These are phyloP conservation scores for Tor tambroides DNA, from an alignment of 2,113 vertebrate genomes.

Conservation along the genomic window DNA sequence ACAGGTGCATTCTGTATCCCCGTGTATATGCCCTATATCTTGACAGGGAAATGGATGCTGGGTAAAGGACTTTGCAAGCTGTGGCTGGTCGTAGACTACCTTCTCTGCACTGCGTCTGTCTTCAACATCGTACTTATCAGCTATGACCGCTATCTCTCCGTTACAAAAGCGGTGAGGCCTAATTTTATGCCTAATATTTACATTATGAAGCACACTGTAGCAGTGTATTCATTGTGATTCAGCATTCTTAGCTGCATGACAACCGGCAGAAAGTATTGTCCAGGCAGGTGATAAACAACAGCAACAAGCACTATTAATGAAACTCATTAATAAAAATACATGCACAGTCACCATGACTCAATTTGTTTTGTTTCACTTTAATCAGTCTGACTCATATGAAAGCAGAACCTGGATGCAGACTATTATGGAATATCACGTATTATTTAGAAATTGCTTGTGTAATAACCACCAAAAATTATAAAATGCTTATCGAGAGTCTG, in stretches of 20 bases:
- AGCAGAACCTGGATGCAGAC: background rate
- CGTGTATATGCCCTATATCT: constrained; percentile 83
- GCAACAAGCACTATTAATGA: background rate
- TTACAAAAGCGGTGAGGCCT: constrained; percentile 87
- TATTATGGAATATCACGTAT: background rate
- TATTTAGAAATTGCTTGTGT: background rate
- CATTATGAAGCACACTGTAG: background rate
- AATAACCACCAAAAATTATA: background rate
- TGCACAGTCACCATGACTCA: background rate
- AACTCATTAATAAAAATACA: background rate
- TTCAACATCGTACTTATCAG: constrained; percentile 92
- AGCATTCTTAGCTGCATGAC: background rate
- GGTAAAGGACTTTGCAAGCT: constrained; percentile 79
- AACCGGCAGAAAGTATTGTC: background rate
- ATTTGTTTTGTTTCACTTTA: background rate
- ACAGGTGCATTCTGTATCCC: constrained; percentile 85
- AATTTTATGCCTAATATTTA: background rate
- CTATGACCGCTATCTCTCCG: constrained; percentile 89
- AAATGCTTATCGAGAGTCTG: background rate
- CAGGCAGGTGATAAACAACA: background rate
- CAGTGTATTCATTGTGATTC: background rate
- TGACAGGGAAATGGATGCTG: constrained; percentile 78
- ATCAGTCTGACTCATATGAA: background rate
- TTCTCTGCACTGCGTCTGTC: constrained; percentile 85
- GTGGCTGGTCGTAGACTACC: constrained; percentile 86